Evolutionary conservation across 1,140 invertebrate species (phyloP).

Genomic region (Galleria mellonella): DNA sequence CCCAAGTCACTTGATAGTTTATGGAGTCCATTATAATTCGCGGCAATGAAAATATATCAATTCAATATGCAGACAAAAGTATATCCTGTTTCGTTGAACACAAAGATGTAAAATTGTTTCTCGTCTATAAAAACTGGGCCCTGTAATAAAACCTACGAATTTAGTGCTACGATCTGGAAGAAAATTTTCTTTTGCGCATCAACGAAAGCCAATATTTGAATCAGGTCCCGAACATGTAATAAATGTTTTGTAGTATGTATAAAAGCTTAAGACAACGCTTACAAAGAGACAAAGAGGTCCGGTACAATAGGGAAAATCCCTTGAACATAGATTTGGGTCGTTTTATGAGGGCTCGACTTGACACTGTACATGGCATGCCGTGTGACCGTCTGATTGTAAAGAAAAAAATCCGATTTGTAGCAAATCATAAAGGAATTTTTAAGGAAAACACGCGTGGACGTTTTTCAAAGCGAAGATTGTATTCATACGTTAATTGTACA

Average conservation of each 20-base stretch:
- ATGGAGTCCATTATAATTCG: too few relatives aligned
- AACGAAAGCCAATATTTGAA: too few relatives aligned
- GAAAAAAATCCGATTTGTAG: background rate
- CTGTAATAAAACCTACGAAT: too few relatives aligned
- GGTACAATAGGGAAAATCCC: conserved; percentile 6
- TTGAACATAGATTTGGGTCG: conserved; percentile 8
- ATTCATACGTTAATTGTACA: background rate
- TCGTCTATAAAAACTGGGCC: too few relatives aligned
- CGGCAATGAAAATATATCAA: too few relatives aligned
- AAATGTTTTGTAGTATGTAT: conserved; percentile 7
- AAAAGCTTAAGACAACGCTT: conserved; percentile 5
- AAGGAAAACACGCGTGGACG: background rate
- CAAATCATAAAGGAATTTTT: background rate
- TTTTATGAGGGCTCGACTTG: conserved; percentile 10
- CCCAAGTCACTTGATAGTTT: too few relatives aligned
- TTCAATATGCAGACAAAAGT: too few relatives aligned
- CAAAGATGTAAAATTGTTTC: too few relatives aligned
- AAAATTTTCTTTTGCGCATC: too few relatives aligned
- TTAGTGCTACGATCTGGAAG: too few relatives aligned
- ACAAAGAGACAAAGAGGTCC: conserved; percentile 6
- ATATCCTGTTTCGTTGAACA: too few relatives aligned
- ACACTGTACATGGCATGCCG: conserved; percentile 3
- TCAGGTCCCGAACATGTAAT: background rate
- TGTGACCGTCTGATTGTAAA: background rate
- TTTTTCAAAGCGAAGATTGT: background rate